Evolutionary conservation across 2,113 vertebrate species (phyloP).

Genomic region (Vulpes lagopus): DNA sequence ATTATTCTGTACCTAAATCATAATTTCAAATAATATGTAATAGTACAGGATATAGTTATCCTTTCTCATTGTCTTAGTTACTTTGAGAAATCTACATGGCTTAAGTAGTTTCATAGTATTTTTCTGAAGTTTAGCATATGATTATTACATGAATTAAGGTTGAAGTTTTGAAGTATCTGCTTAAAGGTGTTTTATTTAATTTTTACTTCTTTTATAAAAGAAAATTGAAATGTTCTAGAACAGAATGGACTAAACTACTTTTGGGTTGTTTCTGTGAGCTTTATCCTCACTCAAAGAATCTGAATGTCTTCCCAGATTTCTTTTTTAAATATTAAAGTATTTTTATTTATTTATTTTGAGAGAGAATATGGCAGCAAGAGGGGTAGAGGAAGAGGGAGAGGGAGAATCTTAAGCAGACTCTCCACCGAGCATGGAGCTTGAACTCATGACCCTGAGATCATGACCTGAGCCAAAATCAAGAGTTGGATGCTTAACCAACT

Average conservation of each 20-base stretch:
- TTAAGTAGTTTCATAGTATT: neutral
- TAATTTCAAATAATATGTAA: neutral
- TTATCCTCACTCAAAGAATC: neutral
- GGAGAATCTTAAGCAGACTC: neutral
- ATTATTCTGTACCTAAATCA: neutral
- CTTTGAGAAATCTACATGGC: neutral
- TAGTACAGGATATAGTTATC: neutral
- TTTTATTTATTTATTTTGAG: neutral
- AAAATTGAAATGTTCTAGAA: neutral
- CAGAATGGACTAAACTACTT: neutral
- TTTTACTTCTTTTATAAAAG: slow-evolving; percentile 25
- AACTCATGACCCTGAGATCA: neutral
- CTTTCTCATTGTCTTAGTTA: neutral
- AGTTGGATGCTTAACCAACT: neutral
- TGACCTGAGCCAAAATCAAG: neutral
- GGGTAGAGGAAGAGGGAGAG: neutral
- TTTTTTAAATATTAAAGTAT: neutral
- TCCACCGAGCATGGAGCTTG: neutral
- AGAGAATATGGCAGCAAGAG: neutral
- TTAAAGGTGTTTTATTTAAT: neutral
- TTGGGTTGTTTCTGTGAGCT: neutral
- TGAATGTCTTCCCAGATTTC: neutral
- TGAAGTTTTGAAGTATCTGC: neutral
- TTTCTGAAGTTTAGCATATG: neutral
- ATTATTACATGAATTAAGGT: neutral